Evolutionary conservation across 2,113 vertebrate species (phyloP).

Genomic region (Stigmatopora nigra): DNA sequence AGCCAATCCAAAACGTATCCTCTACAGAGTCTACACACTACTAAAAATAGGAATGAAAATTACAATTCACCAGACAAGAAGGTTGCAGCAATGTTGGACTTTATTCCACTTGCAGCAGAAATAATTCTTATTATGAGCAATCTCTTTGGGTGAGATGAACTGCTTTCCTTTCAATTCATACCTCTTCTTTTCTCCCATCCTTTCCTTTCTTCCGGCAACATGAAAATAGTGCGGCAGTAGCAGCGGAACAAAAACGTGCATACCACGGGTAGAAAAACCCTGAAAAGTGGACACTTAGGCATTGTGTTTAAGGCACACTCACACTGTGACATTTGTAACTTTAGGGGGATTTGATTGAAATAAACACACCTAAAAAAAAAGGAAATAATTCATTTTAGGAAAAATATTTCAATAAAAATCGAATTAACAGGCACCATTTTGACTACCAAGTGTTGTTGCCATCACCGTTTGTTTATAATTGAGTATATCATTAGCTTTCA

Average conservation of each 20-base stretch:
- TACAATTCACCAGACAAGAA: not conserved
- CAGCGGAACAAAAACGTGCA: constrained; percentile 32
- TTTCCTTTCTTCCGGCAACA: not conserved
- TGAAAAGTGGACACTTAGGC: constrained; percentile 37
- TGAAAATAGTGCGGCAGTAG: not conserved
- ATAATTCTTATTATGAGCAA: constrained; percentile 25
- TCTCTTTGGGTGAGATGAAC: not conserved
- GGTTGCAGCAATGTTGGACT: constrained; percentile 11
- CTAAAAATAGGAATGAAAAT: not conserved
- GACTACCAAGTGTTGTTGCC: too few species aligned
- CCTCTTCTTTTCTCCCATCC: not conserved
- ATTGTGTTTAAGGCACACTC: not conserved
- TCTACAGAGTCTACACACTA: not conserved
- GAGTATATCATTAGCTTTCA: too few species aligned
- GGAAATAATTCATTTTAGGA: too few species aligned
- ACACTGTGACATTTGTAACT: not conserved
- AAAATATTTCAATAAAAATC: too few species aligned
- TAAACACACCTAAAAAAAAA: too few species aligned
- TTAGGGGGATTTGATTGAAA: not conserved
- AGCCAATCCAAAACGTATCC: too few species aligned
- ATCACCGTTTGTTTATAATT: too few species aligned
- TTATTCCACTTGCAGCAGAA: constrained; percentile 48
- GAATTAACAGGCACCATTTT: too few species aligned
- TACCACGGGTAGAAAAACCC: constrained; percentile 29
- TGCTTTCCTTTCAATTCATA: not conserved